A percentile compares a stretch with the other conserved stretches of the same genome.
Evolutionary conservation across 1,140 invertebrate genomes (phyloP).

Genomic region (Aplysia californica): DNA sequence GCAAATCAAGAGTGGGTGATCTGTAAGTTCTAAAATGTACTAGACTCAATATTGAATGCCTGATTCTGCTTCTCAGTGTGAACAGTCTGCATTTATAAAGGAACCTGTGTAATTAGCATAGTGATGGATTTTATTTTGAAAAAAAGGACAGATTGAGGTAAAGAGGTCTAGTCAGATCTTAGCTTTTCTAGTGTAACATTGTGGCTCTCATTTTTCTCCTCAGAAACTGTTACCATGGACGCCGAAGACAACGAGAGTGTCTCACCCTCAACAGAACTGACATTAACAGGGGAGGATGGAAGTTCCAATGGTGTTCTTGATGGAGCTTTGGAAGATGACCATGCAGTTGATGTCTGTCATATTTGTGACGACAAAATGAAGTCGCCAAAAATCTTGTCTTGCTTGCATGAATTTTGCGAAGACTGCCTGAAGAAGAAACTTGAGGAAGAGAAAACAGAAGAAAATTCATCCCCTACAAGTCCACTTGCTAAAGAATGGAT

Average conservation of each 20-base stretch:
- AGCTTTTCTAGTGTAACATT: not conserved
- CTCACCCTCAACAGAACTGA: not conserved
- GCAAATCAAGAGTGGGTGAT: too few relatives aligned
- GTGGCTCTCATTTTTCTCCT: not conserved
- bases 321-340: constrained; percentile 23
- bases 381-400: constrained; percentile 85
- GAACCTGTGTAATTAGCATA: too few relatives aligned
- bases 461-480: constrained; percentile 2
- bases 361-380: constrained; percentile 77
- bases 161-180: too few relatives aligned
- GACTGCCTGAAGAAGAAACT: constrained; percentile 71
- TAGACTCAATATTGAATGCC: too few relatives aligned
- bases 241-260: constrained; percentile 2
- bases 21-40: too few relatives aligned
- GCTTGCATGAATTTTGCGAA: constrained; percentile 94
- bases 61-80: too few relatives aligned
- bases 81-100: too few relatives aligned
- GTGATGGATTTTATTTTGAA: not conserved
- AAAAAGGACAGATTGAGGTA: not conserved
- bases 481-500: constrained; percentile 6
- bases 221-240: not conserved
- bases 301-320: not conserved
- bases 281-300: constrained; percentile 7
- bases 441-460: constrained; percentile 5
- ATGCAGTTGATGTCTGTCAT: constrained; percentile 44